Evolutionary conservation across 2,888 invertebrate species (phyloP).

Genomic region (Leptopilina drosophilae): DNA sequence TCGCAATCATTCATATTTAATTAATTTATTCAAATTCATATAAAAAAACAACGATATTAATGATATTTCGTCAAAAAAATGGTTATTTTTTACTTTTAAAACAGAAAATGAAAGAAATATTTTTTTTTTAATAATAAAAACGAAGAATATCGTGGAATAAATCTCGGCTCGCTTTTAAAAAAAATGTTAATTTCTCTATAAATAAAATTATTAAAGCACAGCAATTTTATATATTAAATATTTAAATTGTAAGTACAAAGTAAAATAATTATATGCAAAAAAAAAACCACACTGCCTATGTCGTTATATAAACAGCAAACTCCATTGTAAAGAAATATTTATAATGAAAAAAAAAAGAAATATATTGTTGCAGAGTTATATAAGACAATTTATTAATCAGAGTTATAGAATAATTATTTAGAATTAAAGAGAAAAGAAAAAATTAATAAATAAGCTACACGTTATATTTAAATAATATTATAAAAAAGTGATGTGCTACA

Average conservation of each 20-base stretch:
- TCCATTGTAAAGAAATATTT: not conserved
- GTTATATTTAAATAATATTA: slow-evolving; percentile 4
- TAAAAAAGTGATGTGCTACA: not conserved
- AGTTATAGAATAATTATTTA: not conserved
- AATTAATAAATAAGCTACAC: not conserved
- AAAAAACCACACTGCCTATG: slow-evolving; percentile 14
- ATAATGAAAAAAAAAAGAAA: not conserved
- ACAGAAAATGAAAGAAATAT: no score
- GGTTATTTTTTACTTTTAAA: no score
- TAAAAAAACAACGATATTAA: no score
- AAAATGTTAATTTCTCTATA: no score
- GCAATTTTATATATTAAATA: slow-evolving; percentile 12
- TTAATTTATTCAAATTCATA: no score
- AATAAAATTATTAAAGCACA: slow-evolving; percentile 14
- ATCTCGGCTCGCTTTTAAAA: not conserved
- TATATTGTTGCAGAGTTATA: not conserved
- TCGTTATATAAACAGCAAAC: not conserved
- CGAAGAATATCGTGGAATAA: not conserved
- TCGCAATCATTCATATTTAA: no score
- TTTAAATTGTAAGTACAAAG: slow-evolving; percentile 1
- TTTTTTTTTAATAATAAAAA: not conserved
- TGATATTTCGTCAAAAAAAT: no score
- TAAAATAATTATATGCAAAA: not conserved
- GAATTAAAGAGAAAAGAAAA: not conserved
- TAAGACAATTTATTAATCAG: not conserved